These are phyloP conservation scores for Stratiomys singularior DNA, from an alignment of 2,888 invertebrate species.

Conservation along the genomic window DNA sequence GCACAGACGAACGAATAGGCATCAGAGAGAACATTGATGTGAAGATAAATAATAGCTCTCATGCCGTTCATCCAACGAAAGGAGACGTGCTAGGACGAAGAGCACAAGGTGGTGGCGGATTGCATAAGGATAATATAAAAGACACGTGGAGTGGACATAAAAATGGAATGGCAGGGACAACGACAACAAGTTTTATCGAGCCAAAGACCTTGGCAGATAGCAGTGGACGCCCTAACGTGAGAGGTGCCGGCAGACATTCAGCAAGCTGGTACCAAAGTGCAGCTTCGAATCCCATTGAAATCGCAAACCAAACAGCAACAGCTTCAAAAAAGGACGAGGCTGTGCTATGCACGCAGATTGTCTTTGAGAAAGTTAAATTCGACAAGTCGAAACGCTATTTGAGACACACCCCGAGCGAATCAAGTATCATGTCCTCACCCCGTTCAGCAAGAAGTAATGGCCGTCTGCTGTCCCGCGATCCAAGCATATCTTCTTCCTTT, in stretches of 20 bases:
- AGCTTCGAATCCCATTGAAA: constrained; percentile 2
- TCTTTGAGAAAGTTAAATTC: constrained; percentile 62
- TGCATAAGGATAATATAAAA: neutral
- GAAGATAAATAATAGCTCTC: neutral
- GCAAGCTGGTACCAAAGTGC: neutral
- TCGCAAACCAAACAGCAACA: neutral
- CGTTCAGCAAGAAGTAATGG: constrained; percentile 36
- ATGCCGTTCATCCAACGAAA: neutral
- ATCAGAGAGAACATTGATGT: neutral
- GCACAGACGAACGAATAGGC: neutral
- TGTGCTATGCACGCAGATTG: constrained; percentile 52
- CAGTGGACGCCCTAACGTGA: constrained; percentile 35
- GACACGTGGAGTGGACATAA: constrained; percentile 7
- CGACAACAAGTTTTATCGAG: constrained; percentile 49
- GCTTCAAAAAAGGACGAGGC: constrained; percentile 13
- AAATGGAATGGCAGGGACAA: constrained; percentile 18
- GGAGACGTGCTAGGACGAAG: neutral
- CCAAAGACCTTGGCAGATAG: constrained; percentile 46
- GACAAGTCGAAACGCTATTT: constrained; percentile 62
- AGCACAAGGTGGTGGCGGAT: neutral
- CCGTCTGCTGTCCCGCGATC: constrained; percentile 14
- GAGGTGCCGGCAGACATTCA: neutral
- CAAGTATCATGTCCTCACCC: constrained; percentile 57
- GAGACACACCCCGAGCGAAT: constrained; percentile 62
- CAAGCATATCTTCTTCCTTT: constrained; percentile 40